Evolutionary conservation across 1,140 invertebrate genomes (phyloP).

Genomic region (Rhagoletis zephyria): DNA sequence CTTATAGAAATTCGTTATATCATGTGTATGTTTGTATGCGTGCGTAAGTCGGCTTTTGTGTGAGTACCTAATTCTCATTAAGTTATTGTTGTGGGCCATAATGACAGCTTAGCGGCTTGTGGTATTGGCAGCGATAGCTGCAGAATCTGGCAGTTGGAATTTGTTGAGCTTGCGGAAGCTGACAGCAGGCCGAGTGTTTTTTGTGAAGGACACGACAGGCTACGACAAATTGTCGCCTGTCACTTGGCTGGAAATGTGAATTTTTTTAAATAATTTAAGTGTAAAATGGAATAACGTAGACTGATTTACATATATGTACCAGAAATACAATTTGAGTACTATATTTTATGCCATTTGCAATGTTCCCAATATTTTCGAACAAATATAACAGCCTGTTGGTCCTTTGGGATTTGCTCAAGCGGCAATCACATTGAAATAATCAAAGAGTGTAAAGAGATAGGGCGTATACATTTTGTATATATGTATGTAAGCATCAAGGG

Average conservation of each 20-base stretch:
- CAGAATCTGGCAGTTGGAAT: conserved; percentile 1
- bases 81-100: conserved; percentile 9
- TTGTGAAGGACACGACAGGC: neutral
- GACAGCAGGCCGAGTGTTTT: neutral
- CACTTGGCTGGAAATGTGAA: neutral
- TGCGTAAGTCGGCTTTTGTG: neutral
- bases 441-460: too few relatives aligned
- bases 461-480: too few relatives aligned
- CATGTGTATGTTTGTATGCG: neutral
- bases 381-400: too few relatives aligned
- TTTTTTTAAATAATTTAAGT: too few relatives aligned
- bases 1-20: neutral
- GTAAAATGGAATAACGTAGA: too few relatives aligned
- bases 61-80: conserved; percentile 12
- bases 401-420: too few relatives aligned
- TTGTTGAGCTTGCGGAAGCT: neutral
- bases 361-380: too few relatives aligned
- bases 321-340: too few relatives aligned
- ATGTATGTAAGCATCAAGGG: too few relatives aligned
- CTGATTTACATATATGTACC: too few relatives aligned
- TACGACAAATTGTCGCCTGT: conserved; percentile 32
- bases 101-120: neutral
- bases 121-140: neutral
- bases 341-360: too few relatives aligned
- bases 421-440: too few relatives aligned